Percentiles rank a stretch among this genome's conserved stretches.
Conservation (phyloP, 2,888 invertebrate species). For the Ditylenchus weischeri region DNA sequence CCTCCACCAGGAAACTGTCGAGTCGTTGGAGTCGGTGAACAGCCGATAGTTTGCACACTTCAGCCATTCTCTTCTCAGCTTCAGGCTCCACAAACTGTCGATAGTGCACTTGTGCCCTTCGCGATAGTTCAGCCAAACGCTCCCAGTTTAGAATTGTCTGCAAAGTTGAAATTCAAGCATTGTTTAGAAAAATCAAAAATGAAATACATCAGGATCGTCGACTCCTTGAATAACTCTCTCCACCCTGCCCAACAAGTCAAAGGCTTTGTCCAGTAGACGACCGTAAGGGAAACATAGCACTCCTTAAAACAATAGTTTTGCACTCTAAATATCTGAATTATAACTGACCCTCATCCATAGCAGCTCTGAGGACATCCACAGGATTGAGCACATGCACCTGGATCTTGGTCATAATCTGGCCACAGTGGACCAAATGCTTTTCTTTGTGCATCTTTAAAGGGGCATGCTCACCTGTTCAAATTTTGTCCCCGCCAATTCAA, state of each 20-base stretch:
- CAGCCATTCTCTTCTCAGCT: constrained; percentile 53
- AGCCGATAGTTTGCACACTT: constrained; percentile 51
- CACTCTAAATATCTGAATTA: neutral
- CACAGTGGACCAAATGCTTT: constrained; percentile 39
- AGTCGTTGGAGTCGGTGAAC: constrained; percentile 52
- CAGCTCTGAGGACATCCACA: constrained; percentile 54
- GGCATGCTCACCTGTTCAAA: too few relatives aligned
- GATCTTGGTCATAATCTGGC: constrained; percentile 47
- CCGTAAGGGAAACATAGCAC: constrained; percentile 57
- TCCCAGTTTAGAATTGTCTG: constrained; percentile 41
- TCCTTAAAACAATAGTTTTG: constrained; percentile 34
- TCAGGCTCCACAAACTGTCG: constrained; percentile 41
- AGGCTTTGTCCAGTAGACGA: constrained; percentile 48
- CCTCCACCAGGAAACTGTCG: constrained; percentile 54
- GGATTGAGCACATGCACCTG: constrained; percentile 56
- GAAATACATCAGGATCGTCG: constrained; percentile 24
- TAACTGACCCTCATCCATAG: constrained; percentile 50
- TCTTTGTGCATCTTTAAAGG: constrained; percentile 26
- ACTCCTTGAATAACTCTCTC: constrained; percentile 40
- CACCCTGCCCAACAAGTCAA: constrained; percentile 41
- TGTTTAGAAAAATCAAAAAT: neutral
- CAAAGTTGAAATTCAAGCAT: constrained; percentile 6
- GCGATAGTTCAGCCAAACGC: constrained; percentile 43
- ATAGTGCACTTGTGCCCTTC: constrained; percentile 50
- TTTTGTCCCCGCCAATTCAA: too few relatives aligned